phyloP scores from a whole-genome alignment of 92 coral and sea anemone genomes.

The Parazoanthus atlanticus region DNA sequence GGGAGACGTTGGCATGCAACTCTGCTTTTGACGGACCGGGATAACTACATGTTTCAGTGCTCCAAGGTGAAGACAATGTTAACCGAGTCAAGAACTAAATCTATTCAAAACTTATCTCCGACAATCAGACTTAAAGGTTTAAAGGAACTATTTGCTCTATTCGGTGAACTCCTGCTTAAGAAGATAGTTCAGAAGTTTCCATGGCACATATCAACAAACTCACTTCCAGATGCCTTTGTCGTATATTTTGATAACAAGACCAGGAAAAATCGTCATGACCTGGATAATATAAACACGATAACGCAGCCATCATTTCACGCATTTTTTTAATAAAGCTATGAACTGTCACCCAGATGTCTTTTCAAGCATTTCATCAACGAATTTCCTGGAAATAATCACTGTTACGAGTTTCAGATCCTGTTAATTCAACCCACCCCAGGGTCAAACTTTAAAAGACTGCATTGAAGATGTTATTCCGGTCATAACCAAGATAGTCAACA shows the following conservation, averaged over 20 bases:
- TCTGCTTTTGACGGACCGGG: no score
- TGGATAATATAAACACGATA: background rate
- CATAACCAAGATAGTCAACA: background rate
- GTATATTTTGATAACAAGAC: constrained; percentile 21
- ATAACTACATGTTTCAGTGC: no score
- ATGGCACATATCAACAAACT: constrained; percentile 1
- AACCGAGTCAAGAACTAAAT: no score
- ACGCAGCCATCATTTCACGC: background rate
- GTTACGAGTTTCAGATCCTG: background rate
- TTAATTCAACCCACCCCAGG: background rate
- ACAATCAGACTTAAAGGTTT: constrained; percentile 5
- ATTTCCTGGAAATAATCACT: background rate
- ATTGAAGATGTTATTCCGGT: background rate
- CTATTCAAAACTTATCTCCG: constrained; percentile 13
- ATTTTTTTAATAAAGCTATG: background rate
- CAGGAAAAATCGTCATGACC: background rate
- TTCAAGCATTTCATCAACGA: background rate
- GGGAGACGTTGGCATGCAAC: no score
- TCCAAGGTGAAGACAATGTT: no score
- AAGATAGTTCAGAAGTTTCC: background rate
- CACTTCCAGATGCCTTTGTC: constrained; percentile 22
- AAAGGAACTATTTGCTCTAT: constrained; percentile 15
- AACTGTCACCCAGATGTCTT: background rate
- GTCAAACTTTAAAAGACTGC: background rate
- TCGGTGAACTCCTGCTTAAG: constrained; percentile 13